Conservation (phyloP, 2,797 vertebrate species). For the Gallinago nigripennis region DNA sequence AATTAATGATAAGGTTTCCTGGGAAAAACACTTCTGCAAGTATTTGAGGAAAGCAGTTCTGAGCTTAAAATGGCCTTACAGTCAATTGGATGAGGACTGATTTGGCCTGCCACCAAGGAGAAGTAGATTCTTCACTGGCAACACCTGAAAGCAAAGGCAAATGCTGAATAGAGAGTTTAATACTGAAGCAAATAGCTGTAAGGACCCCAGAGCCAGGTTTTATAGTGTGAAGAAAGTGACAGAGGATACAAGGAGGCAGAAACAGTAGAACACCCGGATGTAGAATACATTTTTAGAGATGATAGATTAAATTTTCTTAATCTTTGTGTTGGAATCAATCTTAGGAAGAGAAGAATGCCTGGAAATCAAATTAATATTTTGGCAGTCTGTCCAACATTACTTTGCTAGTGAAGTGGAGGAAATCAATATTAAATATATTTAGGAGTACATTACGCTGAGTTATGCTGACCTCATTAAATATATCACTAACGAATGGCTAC, state of each 20-base stretch:
- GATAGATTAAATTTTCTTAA: constrained; percentile 26
- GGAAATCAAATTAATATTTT: constrained; percentile 14
- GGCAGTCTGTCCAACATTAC: neutral
- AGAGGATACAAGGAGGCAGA: neutral
- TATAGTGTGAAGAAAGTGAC: neutral
- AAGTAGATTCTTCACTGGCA: constrained; percentile 10
- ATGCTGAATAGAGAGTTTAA: neutral
- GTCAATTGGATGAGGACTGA: neutral
- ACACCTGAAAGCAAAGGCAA: constrained; percentile 22
- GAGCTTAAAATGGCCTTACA: constrained; percentile 2
- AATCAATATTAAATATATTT: constrained; percentile 53
- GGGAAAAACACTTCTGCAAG: constrained; percentile 44
- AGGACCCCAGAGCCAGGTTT: constrained; percentile 10
- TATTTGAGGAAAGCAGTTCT: constrained; percentile 24
- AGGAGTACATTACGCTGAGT: constrained; percentile 39
- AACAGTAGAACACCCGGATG: constrained; percentile 17
- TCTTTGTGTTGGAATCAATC: constrained; percentile 33
- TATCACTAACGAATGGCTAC: constrained; percentile 20
- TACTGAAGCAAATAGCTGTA: neutral
- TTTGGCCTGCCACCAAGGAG: neutral
- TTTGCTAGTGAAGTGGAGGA: constrained; percentile 10
- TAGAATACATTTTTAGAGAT: neutral
- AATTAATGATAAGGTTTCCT: constrained; percentile 53
- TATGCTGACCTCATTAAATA: constrained; percentile 55
- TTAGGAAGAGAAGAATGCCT: constrained; percentile 16